Conservation (phyloP, 2,888 invertebrate genomes). For the Odontocerum albicorne region DNA sequence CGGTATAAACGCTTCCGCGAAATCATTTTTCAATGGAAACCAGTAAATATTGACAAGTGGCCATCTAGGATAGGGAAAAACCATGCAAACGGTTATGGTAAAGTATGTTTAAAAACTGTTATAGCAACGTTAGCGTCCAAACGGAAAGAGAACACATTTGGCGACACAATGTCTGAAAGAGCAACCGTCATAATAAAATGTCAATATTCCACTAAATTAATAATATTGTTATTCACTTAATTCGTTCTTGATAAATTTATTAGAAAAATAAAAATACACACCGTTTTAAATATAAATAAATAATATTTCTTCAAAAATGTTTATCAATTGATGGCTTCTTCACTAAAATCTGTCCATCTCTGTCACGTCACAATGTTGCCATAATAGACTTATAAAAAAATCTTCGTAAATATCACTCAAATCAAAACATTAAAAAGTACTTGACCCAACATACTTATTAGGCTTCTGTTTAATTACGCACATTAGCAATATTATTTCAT, state of each 20-base stretch:
- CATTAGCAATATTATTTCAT: too few relatives aligned
- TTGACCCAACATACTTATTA: too few relatives aligned
- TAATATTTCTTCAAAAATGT: constrained; percentile 28
- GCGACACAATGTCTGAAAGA: constrained; percentile 32
- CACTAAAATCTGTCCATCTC: constrained; percentile 31
- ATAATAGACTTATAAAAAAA: too few relatives aligned
- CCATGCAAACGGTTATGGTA: constrained; percentile 13
- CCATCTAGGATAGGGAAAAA: constrained; percentile 2
- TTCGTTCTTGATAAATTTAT: not conserved
- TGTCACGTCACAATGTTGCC: constrained; percentile 32
- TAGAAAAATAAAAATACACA: constrained; percentile 12
- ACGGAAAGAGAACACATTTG: constrained; percentile 32
- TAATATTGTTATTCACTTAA: too few relatives aligned
- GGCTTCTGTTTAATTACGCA: too few relatives aligned
- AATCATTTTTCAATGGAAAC: constrained; percentile 11
- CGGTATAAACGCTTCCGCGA: constrained; percentile 21
- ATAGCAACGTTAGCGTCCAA: constrained; percentile 29
- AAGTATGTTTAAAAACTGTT: constrained; percentile 26
- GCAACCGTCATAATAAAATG: not conserved
- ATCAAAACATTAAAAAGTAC: too few relatives aligned
- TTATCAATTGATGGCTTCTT: constrained; percentile 29
- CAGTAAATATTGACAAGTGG: constrained; percentile 6
- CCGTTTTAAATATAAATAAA: constrained; percentile 22
- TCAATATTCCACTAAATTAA: not conserved
- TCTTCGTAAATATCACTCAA: too few relatives aligned